Conservation (phyloP, 2,888 invertebrate species). For the Agrochola lota region DNA sequence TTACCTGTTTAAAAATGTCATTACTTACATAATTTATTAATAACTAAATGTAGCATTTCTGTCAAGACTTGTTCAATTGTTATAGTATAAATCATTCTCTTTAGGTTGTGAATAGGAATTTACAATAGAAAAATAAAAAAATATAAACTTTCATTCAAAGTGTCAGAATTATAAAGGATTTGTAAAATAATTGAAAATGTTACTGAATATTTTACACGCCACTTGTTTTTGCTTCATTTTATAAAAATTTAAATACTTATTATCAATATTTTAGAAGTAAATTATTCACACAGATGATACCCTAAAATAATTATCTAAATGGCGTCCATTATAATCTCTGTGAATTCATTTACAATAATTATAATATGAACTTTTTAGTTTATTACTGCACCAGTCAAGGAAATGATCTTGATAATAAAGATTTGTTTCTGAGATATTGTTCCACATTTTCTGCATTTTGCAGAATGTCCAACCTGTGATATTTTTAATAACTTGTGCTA, state of each 20-base stretch:
- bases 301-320: neutral
- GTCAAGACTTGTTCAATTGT: constrained; percentile 37
- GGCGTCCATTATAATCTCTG: constrained; percentile 37
- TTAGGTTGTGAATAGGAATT: constrained; percentile 34
- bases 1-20: constrained; percentile 44
- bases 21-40: constrained; percentile 40
- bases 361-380: constrained; percentile 53
- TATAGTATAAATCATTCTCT: constrained; percentile 31
- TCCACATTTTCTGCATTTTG: constrained; percentile 52
- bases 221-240: constrained; percentile 69
- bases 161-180: constrained; percentile 17
- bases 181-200: constrained; percentile 36
- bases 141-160: constrained; percentile 6
- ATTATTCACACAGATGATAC: constrained; percentile 58
- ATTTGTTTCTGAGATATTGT: constrained; percentile 54
- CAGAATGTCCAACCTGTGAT: constrained; percentile 63
- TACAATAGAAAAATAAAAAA: constrained; percentile 20
- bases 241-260: constrained; percentile 43
- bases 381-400: constrained; percentile 59
- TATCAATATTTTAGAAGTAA: constrained; percentile 53
- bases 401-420: constrained; percentile 45
- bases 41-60: constrained; percentile 40
- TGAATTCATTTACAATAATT: constrained; percentile 55
- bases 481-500: constrained; percentile 62
- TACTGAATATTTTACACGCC: constrained; percentile 16